Evolutionary conservation across 2,888 invertebrate genomes (phyloP).

Genomic region (Hemithea aestivaria): DNA sequence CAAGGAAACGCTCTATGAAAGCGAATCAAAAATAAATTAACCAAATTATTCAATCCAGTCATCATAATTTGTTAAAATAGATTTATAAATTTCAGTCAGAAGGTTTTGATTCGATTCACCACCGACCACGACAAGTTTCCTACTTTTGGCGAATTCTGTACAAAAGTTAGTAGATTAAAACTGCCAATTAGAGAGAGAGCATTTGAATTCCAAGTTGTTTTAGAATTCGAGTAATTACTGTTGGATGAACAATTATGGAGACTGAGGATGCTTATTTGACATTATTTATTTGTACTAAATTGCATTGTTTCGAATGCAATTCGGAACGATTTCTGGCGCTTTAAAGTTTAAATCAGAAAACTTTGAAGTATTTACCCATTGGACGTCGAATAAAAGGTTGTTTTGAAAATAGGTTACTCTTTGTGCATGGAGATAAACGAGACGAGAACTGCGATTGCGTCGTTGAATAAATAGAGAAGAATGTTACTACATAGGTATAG

Average conservation of each 20-base stretch:
- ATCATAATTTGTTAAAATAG: conserved; percentile 63
- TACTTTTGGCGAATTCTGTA: conserved; percentile 70
- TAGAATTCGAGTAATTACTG: conserved; percentile 74
- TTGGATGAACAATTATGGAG: conserved; percentile 67
- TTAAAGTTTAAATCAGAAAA: not conserved
- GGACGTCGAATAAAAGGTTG: no score
- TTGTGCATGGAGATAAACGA: not conserved
- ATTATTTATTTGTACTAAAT: conserved; percentile 39
- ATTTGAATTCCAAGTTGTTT: conserved; percentile 76
- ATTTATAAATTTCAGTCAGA: conserved; percentile 66
- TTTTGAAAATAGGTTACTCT: not conserved
- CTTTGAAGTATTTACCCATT: conserved; percentile 1
- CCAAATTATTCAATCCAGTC: conserved; percentile 55
- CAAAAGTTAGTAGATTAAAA: conserved; percentile 78
- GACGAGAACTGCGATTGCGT: no score
- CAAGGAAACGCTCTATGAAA: conserved; percentile 27
- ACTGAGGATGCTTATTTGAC: conserved; percentile 52
- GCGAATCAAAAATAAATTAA: conserved; percentile 48
- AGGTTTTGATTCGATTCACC: conserved; percentile 68
- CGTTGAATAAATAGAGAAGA: no score
- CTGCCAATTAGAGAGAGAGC: conserved; percentile 70
- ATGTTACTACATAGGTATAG: no score
- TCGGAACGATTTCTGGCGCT: not conserved
- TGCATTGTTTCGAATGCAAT: conserved; percentile 16
- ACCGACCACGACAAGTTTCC: conserved; percentile 71